Evolutionary conservation across 2,888 invertebrate genomes (phyloP), one percentile per base, ranked within the genome.

Genomic region (Cynaeus angustus): DNA sequence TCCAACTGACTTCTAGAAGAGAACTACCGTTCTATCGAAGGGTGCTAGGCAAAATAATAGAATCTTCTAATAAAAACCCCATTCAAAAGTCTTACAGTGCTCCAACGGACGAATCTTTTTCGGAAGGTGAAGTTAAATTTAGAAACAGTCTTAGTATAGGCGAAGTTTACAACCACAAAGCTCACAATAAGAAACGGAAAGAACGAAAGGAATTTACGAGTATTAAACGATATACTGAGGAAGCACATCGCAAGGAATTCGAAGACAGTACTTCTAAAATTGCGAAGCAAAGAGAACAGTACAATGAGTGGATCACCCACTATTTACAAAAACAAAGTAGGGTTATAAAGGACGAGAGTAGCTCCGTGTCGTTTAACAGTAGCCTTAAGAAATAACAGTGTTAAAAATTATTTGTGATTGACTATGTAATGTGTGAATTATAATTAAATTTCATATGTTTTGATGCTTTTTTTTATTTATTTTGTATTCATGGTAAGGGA

Each of bases 251-350:
- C 13, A 46, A 62, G 56, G 70, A 75, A 67, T 64, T 62, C 26
- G 45, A 59, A 43, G 55, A 65, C 41, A 59, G 56, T n/a, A 37
- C 72, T 37, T 45, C 77, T 3, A 70, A 71, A 46, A 72, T 80
- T 10, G 66, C 75, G 52, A 62, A 77, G 33, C 72, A 76, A 41
- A 79, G 77, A 59, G 76, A 74, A 26, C 76, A 79, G 68, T 80
- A 81, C 65, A 80, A 81, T 69, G 80, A 83, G 58, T 82, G 81
- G 80, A 74, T 81, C 9, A 75, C 82, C 1, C 82, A 82, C 71
- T 82, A 80, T 72, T 43, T 76, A 21, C 70, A 74, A 13, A 73
- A 58, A 71, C 55, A 64, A 21, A 2, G 62, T n/a, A 73, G 65
- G 67, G n/a, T 26, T 7, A 8, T 33, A 10, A 14, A 59, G 14